Evolutionary conservation across 2,113 vertebrate genomes (phyloP).

Genomic region (Silurus asotus): DNA sequence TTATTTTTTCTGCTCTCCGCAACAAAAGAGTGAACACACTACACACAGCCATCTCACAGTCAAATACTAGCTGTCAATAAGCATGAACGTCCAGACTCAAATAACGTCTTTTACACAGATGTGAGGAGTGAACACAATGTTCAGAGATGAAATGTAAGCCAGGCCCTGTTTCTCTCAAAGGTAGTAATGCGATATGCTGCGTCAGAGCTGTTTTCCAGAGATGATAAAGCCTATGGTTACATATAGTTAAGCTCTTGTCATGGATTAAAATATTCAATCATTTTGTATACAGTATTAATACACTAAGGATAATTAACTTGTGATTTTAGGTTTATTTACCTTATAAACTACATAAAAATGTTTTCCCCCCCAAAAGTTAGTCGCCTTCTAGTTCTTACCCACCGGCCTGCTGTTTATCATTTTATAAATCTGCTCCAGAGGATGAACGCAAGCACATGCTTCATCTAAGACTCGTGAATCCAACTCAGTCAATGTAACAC

Average conservation of each 20-base stretch:
- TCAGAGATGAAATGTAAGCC: neutral
- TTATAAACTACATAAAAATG: neutral
- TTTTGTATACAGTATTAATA: neutral
- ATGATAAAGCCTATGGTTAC: neutral
- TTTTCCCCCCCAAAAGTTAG: neutral
- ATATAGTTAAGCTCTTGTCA: neutral
- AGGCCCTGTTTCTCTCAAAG: neutral
- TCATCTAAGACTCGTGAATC: neutral
- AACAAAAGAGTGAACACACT: neutral
- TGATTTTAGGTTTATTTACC: neutral
- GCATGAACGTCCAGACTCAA: neutral
- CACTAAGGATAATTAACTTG: neutral
- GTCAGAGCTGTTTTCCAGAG: neutral
- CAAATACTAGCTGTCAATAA: neutral
- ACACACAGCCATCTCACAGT: neutral
- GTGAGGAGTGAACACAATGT: neutral
- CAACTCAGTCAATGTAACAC: neutral
- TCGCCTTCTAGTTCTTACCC: neutral
- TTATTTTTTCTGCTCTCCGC: neutral
- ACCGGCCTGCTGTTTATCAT: neutral
- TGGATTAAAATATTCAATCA: neutral
- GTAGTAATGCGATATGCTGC: neutral
- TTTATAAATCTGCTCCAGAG: neutral
- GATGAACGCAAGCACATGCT: neutral
- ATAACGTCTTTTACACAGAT: neutral